phyloP scores from a whole-genome alignment of 2,113 vertebrate species.

The Mustela lutreola region DNA sequence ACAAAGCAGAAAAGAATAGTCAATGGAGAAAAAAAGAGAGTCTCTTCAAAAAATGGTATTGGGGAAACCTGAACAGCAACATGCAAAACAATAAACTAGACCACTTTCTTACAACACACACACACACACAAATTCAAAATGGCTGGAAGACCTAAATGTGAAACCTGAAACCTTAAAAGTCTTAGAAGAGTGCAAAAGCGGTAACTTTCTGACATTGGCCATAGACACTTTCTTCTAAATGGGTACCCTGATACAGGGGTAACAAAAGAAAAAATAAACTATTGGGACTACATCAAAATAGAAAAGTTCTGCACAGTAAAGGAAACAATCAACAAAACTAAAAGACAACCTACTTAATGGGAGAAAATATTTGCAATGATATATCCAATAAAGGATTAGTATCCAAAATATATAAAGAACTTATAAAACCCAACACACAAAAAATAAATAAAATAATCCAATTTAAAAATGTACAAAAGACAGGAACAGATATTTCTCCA shows the following conservation, averaged over 20 bases:
- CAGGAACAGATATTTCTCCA: background rate
- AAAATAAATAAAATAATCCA: background rate
- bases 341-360: background rate
- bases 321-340: background rate
- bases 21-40: background rate
- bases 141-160: background rate
- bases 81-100: background rate
- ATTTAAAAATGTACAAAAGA: background rate
- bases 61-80: background rate
- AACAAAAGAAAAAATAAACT: background rate
- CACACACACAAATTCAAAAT: background rate
- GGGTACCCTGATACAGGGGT: background rate
- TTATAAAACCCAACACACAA: background rate
- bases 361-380: background rate
- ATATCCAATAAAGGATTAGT: background rate
- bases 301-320: background rate
- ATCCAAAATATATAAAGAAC: background rate
- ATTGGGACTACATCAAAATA: background rate
- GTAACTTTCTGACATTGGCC: background rate
- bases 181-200: background rate
- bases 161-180: background rate
- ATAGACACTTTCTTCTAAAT: background rate
- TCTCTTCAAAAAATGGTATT: background rate
- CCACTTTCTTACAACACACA: background rate
- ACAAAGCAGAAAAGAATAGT: background rate